These are phyloP conservation scores for Leptinotarsa rubiginosa DNA, from an alignment of 2,888 invertebrate genomes.

Conservation along the genomic window DNA sequence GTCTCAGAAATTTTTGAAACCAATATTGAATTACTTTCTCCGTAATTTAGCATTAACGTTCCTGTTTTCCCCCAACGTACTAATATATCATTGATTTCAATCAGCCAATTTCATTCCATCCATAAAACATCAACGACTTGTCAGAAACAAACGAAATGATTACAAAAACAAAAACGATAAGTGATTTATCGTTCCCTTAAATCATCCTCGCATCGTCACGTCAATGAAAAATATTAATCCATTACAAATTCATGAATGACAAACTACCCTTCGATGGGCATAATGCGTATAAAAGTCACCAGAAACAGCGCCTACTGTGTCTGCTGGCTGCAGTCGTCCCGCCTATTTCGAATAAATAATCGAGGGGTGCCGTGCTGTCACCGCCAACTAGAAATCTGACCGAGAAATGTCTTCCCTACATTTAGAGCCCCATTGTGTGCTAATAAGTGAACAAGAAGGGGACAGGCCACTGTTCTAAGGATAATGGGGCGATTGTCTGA, in stretches of 20 bases:
- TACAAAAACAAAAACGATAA: slow-evolving; percentile 22
- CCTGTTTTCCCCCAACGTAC: neutral
- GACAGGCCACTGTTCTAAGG: slow-evolving; percentile 34
- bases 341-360: slow-evolving; percentile 45
- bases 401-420: slow-evolving; percentile 48
- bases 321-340: slow-evolving; percentile 34
- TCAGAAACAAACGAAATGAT: slow-evolving; percentile 14
- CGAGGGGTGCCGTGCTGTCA: slow-evolving; percentile 44
- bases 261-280: slow-evolving; percentile 32
- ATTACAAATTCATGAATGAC: slow-evolving; percentile 36
- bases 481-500: slow-evolving; percentile 33
- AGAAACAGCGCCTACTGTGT: slow-evolving; percentile 34
- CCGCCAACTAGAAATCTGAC: slow-evolving; percentile 49
- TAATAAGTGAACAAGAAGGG: slow-evolving; percentile 49
- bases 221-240: slow-evolving; percentile 30
- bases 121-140: neutral
- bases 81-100: neutral
- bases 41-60: neutral
- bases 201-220: slow-evolving; percentile 33
- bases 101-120: neutral
- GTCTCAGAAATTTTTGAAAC: no score
- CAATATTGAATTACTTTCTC: no score
- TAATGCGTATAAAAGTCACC: slow-evolving; percentile 39
- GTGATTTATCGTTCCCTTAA: slow-evolving; percentile 26
- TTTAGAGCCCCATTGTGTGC: slow-evolving; percentile 48